phyloP scores from a whole-genome alignment of 2,888 invertebrate species.

The Sinohyriopsis cumingii region DNA sequence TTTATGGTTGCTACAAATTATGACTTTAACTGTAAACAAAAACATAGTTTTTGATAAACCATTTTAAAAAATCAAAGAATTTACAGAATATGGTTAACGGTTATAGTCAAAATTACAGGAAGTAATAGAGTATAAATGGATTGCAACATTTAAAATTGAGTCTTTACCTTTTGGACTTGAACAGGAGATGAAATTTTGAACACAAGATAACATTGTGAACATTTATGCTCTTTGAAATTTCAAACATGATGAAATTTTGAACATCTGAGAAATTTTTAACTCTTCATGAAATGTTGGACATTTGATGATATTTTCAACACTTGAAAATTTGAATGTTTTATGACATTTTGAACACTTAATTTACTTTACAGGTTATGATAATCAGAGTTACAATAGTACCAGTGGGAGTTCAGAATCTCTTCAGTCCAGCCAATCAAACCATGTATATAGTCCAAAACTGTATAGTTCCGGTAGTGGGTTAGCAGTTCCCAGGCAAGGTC shows the following conservation, averaged over 20 bases:
- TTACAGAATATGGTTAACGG: too few species aligned
- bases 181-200: too few species aligned
- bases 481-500: constrained; percentile 15
- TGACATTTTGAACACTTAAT: not conserved
- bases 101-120: too few species aligned
- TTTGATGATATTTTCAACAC: not conserved
- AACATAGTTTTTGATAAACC: too few species aligned
- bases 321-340: not conserved
- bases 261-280: not conserved
- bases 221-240: not conserved
- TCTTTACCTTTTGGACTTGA: too few species aligned
- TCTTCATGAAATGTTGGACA: not conserved
- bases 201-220: too few species aligned
- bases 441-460: constrained; percentile 25
- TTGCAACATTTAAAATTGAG: too few species aligned
- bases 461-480: constrained; percentile 20
- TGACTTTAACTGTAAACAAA: too few species aligned
- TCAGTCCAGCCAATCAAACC: constrained; percentile 71
- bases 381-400: constrained; percentile 68
- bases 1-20: too few species aligned
- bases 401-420: constrained; percentile 91
- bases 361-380: constrained; percentile 46
- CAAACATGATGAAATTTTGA: not conserved
- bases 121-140: too few species aligned
- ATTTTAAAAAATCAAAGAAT: too few species aligned